A percentile compares a stretch with the other conserved stretches of the same genome.
Evolutionary conservation across 30 jellyfish, hydroid and myxozoan species (phyloP).

Genomic region (Pseudorhiza aurosa): DNA sequence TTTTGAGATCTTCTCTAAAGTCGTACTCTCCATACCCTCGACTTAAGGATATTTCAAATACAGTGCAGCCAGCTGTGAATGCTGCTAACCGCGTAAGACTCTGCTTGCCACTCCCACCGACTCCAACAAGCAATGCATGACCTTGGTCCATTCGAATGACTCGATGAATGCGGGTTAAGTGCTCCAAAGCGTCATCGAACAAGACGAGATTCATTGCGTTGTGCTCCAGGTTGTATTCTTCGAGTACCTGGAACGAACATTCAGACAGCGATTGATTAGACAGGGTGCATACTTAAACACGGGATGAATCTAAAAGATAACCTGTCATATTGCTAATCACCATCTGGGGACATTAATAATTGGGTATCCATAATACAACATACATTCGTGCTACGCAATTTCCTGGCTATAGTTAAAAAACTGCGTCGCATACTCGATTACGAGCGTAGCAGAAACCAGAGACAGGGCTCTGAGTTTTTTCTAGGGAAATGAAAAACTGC

Average conservation of each 20-base stretch:
- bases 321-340: no score
- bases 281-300: no score
- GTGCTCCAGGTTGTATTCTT: conserved; percentile 87
- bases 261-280: no score
- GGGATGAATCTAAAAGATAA: no score
- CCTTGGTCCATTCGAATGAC: conserved; percentile 99
- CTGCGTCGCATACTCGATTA: no score
- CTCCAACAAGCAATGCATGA: conserved; percentile 96
- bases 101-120: conserved; percentile 98
- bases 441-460: no score
- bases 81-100: conserved; percentile 98
- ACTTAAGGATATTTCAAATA: conserved; percentile 88
- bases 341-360: no score
- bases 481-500: no score
- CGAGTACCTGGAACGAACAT: conserved; percentile 64
- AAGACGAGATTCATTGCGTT: conserved; percentile 89
- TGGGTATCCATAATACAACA: no score
- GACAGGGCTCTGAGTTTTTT: no score
- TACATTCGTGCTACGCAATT: no score
- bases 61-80: conserved; percentile 96
- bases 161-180: conserved; percentile 94
- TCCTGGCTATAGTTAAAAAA: no score
- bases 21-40: conserved; percentile 94
- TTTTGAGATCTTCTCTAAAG: conserved; percentile 90
- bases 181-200: conserved; percentile 98